Percentiles rank a stretch among this genome's conserved stretches.
Evolutionary conservation across 1,140 invertebrate species (phyloP).

Genomic region (Pogonus chalceus): DNA sequence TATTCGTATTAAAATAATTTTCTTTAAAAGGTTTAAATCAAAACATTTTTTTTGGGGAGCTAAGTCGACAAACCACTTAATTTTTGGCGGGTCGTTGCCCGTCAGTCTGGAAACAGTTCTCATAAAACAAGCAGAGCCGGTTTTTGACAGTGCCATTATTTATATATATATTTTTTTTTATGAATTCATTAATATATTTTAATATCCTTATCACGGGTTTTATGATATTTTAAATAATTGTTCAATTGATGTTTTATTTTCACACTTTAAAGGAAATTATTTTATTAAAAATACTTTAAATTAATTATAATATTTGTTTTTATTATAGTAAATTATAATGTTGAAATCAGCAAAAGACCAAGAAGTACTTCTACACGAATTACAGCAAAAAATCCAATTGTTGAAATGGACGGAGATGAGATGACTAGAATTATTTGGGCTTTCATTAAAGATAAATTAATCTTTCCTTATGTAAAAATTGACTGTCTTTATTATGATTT

Average conservation of each 20-base stretch:
- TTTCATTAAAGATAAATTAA: slow-evolving; percentile 78
- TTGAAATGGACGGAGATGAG: slow-evolving; percentile 89
- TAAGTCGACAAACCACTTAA: no score
- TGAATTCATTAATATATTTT: no score
- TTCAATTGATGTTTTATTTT: no score
- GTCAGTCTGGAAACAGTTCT: not conserved
- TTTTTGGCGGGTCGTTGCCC: not conserved
- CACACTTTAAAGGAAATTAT: no score
- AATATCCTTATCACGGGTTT: no score
- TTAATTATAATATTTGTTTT: no score
- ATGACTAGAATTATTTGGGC: slow-evolving; percentile 86
- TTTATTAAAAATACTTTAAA: no score
- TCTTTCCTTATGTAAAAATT: slow-evolving; percentile 80
- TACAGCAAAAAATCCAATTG: slow-evolving; percentile 61
- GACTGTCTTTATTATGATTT: slow-evolving; percentile 77
- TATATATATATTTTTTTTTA: no score
- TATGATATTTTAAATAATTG: no score
- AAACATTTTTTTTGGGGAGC: slow-evolving; percentile 14
- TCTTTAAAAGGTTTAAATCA: not conserved
- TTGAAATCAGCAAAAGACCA: no score
- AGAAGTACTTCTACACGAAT: slow-evolving; percentile 45
- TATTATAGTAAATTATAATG: no score
- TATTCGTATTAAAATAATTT: no score
- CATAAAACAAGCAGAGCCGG: not conserved
- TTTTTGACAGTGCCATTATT: not conserved